Conservation (phyloP, 23 tunicate genomes). For the Phallusia fumigata region DNA sequence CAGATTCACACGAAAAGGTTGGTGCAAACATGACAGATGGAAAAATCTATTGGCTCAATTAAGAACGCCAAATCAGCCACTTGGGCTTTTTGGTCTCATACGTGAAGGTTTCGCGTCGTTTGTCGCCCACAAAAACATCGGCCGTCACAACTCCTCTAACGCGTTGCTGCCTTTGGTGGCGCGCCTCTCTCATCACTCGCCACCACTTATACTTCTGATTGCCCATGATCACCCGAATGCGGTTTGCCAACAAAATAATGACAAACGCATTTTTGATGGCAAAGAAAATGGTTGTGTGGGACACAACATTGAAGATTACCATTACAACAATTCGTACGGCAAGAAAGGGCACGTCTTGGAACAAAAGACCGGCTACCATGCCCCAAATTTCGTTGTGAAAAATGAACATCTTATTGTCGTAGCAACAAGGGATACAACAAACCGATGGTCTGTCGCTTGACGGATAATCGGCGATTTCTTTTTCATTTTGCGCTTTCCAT, state of each 20-base stretch:
- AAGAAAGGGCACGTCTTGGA: constrained; percentile 88
- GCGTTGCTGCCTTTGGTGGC: neutral
- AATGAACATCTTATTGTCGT: constrained; percentile 57
- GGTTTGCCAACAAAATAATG: constrained; percentile 62
- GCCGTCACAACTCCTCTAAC: neutral
- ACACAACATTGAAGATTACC: constrained; percentile 61
- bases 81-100: neutral
- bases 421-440: neutral
- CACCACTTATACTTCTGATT: constrained; percentile 21
- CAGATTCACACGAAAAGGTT: too few relatives aligned
- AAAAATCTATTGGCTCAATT: neutral
- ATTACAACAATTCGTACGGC: constrained; percentile 59
- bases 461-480: too few relatives aligned
- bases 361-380: constrained; percentile 62
- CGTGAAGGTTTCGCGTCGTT: neutral
- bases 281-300: constrained; percentile 87
- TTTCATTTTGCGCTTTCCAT: too few relatives aligned
- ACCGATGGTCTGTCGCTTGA: neutral
- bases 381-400: constrained; percentile 90
- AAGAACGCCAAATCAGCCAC: neutral
- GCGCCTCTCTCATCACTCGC: constrained; percentile 42
- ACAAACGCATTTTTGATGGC: constrained; percentile 74
- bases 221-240: constrained; percentile 59
- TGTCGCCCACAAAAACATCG: too few relatives aligned
- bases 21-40: too few relatives aligned